phyloP scores from a whole-genome alignment of 2,113 vertebrate species.

The Falcunculus frontatus region DNA sequence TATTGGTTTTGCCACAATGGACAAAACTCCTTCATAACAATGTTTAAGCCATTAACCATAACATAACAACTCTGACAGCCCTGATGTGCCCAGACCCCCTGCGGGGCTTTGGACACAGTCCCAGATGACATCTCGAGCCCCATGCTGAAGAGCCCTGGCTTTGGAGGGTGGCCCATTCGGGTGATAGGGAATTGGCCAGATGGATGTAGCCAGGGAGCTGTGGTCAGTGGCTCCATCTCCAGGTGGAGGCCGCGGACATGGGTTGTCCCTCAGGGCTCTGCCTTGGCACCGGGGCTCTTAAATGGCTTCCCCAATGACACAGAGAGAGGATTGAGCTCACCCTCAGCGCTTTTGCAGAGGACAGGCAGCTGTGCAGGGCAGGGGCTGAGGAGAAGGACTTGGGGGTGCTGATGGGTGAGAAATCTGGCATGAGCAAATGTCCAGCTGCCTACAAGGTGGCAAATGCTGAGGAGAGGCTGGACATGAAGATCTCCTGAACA shows the following conservation, averaged over 20 bases:
- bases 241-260: background rate
- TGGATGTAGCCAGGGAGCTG: background rate
- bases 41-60: background rate
- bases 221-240: background rate
- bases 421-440: background rate
- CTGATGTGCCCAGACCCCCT: background rate
- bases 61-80: background rate
- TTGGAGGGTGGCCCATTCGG: background rate
- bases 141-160: background rate
- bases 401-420: background rate
- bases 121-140: background rate
- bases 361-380: fast-evolving
- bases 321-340: background rate
- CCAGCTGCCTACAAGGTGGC: background rate
- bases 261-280: background rate
- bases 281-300: fast-evolving
- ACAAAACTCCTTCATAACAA: background rate
- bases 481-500: background rate
- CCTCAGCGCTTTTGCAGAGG: fast-evolving
- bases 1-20: background rate
- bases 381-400: background rate
- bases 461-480: background rate
- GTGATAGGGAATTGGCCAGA: background rate
- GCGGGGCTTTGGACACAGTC: background rate
- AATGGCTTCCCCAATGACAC: too few relatives aligned